These are phyloP conservation scores for Emydocephalus ijimae DNA, from an alignment of 2,113 vertebrate species.

Conservation along the genomic window DNA sequence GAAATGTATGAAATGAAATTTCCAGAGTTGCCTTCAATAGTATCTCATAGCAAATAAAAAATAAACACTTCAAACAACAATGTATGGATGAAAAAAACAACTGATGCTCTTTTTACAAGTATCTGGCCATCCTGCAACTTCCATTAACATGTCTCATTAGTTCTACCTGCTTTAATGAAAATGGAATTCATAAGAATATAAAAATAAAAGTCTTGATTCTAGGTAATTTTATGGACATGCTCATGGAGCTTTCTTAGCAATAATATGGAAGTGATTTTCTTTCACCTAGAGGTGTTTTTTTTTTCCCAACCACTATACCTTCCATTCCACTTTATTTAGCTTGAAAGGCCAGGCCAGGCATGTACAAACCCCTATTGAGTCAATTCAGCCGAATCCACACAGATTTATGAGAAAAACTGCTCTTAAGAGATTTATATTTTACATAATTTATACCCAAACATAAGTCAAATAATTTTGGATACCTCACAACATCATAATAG, in stretches of 20 bases:
- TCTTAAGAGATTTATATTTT: background rate
- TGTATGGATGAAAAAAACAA: background rate
- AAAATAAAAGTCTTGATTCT: background rate
- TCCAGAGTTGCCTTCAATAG: background rate
- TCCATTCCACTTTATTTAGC: background rate
- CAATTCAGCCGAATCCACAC: background rate
- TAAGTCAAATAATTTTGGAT: background rate
- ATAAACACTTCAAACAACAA: background rate
- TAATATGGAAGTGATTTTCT: background rate
- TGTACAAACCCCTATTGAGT: background rate
- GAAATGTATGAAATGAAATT: background rate
- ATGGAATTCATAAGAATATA: background rate
- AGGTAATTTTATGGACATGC: background rate
- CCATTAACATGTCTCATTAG: background rate
- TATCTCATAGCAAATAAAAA: background rate
- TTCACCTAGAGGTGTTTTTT: background rate
- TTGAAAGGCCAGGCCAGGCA: background rate
- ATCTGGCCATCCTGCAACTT: background rate
- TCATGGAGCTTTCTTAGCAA: background rate
- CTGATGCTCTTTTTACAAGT: background rate
- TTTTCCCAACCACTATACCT: background rate
- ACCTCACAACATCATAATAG: background rate
- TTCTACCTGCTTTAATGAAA: background rate
- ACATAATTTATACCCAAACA: background rate
- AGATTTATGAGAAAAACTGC: background rate